phyloP scores from a whole-genome alignment of 2,888 invertebrate genomes.

The Volucella zonaria region DNA sequence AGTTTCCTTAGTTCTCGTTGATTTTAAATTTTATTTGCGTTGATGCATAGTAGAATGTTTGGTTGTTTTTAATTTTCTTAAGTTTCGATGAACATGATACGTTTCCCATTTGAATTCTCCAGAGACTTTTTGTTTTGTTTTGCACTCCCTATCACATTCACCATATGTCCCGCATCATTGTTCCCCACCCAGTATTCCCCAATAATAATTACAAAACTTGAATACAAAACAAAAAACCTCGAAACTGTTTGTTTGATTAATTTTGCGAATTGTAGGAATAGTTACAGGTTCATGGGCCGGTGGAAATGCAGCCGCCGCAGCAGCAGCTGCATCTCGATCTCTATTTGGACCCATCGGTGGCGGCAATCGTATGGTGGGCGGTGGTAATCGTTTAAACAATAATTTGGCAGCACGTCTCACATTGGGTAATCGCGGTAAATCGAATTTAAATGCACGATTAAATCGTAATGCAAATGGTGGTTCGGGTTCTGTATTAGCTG shows the following conservation, averaged over 20 bases:
- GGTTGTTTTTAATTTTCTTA: conserved; percentile 20
- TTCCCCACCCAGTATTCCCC: conserved; percentile 34
- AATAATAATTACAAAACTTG: conserved; percentile 50
- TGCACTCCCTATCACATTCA: conserved; percentile 54
- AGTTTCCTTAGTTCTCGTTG: conserved; percentile 37
- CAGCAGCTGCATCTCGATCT: conserved; percentile 72
- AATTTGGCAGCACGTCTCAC: conserved; percentile 63
- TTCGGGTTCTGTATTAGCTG: conserved; percentile 42
- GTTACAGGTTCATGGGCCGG: conserved; percentile 78
- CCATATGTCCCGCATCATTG: conserved; percentile 53
- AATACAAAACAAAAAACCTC: conserved; percentile 71
- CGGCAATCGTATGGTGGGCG: conserved; percentile 72
- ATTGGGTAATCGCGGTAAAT: conserved; percentile 63
- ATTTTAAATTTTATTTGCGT: conserved; percentile 60
- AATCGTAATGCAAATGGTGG: conserved; percentile 71
- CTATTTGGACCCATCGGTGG: conserved; percentile 74
- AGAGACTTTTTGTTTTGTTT: conserved; percentile 72
- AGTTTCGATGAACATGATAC: too few relatives aligned
- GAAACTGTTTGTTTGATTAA: conserved; percentile 75
- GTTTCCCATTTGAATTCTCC: conserved; percentile 29
- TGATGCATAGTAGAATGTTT: conserved; percentile 39
- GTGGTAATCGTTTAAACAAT: conserved; percentile 72
- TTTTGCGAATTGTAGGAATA: conserved; percentile 77
- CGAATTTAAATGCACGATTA: conserved; percentile 70
- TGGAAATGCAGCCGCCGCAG: conserved; percentile 71